Base-by-base conservation (phyloP, 2,113 vertebrate genomes). In the Eclectus roratus region DNA sequence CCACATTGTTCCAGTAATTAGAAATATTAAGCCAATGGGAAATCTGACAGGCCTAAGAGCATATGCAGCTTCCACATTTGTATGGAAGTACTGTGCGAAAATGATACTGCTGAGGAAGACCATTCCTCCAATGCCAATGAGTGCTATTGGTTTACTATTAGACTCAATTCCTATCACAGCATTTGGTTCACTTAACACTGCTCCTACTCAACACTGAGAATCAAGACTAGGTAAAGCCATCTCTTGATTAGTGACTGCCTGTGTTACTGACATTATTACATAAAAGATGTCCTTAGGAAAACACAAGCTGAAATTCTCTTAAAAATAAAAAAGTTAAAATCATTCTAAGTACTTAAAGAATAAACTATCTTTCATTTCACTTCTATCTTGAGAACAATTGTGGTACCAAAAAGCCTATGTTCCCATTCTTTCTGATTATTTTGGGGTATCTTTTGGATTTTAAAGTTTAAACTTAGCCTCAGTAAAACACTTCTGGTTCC, bases 91-190 rank as follows among this genome's bases (percentile, higher is more conserved):
- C 33, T 97, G 92, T 15, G 96, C 84, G 74, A 98, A 77, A 46
- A 97, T 2, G 1, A 72, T 68, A 8, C 97, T 92, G 0, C 47
- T 94, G 4, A 94, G 86, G 7, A 95, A 93, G 82, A 97, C 93
- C 37, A 95, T 73, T 49, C 87, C 96, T 13, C 97, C 97, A 63
- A 89, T 88, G 80, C 96, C 94, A 31, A 96, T 68, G 17, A 97
- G 61, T 12, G 97, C 97, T 58, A 95, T 76, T 55, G 97, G 94
- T 60, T 98, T 98, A 90, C 97, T 97, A 28, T 97, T 85, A 91
- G 69, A 5, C 73, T 87, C 60, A 15, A 43, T 82, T 23, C 44
- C 13, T 27, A 7, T 37, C 4, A 43, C 5, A 86, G 76, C 33
- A 70, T 64, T n/a, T 71, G 17, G 13, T 35, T 82, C 53, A 61